Percentiles rank a stretch among this genome's conserved stretches.
These are phyloP conservation scores for Trypoxylus dichotomus DNA, from an alignment of 1,140 invertebrate species.

Conservation along the genomic window DNA sequence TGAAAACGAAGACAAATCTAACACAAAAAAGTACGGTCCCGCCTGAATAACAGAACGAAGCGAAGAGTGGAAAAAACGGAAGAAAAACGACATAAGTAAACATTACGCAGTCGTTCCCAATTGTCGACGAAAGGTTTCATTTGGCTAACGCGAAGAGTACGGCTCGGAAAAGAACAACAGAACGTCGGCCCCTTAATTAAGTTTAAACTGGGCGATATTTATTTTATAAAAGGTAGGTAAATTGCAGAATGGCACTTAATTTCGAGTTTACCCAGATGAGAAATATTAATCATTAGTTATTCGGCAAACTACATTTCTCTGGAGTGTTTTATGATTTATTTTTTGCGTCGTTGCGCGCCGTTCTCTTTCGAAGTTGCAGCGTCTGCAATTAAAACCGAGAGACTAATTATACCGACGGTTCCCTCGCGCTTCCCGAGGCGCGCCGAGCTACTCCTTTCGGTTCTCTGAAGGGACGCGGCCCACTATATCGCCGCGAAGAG, in stretches of 20 bases:
- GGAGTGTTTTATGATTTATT: constrained; percentile 38
- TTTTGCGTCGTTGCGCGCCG: background rate
- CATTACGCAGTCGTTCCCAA: background rate
- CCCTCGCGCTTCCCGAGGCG: background rate
- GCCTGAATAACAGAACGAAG: too few relatives aligned
- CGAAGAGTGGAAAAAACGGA: too few relatives aligned
- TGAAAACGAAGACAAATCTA: too few relatives aligned
- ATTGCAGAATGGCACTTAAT: constrained; percentile 10
- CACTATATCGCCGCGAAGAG: too few relatives aligned
- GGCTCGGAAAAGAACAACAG: constrained; percentile 6
- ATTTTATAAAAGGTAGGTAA: constrained; percentile 6
- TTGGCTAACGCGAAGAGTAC: background rate
- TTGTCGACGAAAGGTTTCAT: background rate
- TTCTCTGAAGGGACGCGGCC: too few relatives aligned
- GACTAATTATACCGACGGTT: constrained; percentile 35
- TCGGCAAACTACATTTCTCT: constrained; percentile 37
- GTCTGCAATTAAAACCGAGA: constrained; percentile 35
- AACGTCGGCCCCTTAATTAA: background rate
- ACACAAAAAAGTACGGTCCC: too few relatives aligned
- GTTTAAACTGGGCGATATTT: constrained; percentile 10
- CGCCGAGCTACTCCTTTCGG: too few relatives aligned
- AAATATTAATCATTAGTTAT: constrained; percentile 38
- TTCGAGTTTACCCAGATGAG: constrained; percentile 1
- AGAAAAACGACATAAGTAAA: too few relatives aligned
- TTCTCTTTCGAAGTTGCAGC: constrained; percentile 35